Evolutionary conservation across 2,888 invertebrate species (phyloP).

Genomic region (Timema podura): DNA sequence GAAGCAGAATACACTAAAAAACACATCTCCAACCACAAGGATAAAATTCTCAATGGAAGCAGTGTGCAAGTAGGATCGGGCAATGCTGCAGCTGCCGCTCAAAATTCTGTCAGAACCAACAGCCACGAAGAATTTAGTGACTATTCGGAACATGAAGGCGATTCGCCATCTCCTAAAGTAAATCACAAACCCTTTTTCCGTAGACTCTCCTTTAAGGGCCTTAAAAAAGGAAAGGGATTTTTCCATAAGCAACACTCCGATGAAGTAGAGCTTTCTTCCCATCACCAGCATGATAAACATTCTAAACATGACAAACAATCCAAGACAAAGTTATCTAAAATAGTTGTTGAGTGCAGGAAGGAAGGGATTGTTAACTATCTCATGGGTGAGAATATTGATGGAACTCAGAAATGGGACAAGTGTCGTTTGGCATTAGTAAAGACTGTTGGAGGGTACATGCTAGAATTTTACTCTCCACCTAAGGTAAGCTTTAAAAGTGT

Average conservation of each 20-base stretch:
- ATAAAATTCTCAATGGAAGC: conserved; percentile 47
- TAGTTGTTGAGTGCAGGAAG: conserved; percentile 88
- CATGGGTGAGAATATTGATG: conserved; percentile 85
- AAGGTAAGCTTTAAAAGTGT: conserved; percentile 54
- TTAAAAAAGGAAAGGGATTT: conserved; percentile 75
- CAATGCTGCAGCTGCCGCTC: conserved; percentile 6
- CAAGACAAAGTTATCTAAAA: conserved; percentile 84
- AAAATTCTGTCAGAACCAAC: conserved; percentile 30
- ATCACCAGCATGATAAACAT: conserved; percentile 35
- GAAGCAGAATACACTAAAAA: conserved; percentile 64
- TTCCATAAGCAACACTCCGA: conserved; percentile 91
- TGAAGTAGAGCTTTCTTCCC: conserved; percentile 65
- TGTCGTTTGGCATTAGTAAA: conserved; percentile 87
- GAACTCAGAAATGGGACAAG: conserved; percentile 90
- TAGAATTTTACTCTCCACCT: conserved; percentile 94
- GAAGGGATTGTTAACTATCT: conserved; percentile 92
- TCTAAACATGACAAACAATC: conserved; percentile 61
- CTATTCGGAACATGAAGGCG: conserved; percentile 61
- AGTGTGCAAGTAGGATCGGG: conserved; percentile 14
- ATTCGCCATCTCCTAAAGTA: conserved; percentile 73
- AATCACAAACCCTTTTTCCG: conserved; percentile 80
- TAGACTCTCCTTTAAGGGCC: conserved; percentile 82
- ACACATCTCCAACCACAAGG: conserved; percentile 37
- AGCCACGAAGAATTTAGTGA: conserved; percentile 48
- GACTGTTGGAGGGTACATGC: conserved; percentile 89